Conservation (phyloP, 2,113 vertebrate genomes). For the Plecotus auritus region DNA sequence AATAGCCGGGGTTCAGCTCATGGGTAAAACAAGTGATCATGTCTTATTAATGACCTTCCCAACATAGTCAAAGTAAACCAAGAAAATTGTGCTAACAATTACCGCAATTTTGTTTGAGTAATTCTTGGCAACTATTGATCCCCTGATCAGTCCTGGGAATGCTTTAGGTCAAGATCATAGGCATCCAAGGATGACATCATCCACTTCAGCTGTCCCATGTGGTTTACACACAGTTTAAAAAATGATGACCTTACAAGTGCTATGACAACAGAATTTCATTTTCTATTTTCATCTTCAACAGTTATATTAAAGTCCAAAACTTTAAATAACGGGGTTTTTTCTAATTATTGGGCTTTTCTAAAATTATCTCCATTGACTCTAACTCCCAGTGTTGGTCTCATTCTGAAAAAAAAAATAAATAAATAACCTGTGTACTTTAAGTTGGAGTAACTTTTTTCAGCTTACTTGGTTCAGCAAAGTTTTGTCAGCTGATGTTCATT, state of each 20-base stretch:
- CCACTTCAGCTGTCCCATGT: background rate
- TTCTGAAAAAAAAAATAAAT: background rate
- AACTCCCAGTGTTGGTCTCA: background rate
- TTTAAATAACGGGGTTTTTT: background rate
- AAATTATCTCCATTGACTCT: background rate
- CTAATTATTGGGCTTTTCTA: background rate
- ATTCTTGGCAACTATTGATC: background rate
- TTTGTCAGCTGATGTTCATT: background rate
- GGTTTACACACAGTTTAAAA: background rate
- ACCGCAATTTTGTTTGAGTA: background rate
- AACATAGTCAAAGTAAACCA: background rate
- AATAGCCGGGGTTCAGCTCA: background rate
- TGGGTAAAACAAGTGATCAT: background rate
- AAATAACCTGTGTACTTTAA: background rate
- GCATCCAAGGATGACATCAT: background rate
- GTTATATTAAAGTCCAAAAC: background rate
- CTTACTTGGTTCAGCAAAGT: background rate
- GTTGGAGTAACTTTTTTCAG: background rate
- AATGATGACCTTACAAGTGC: background rate
- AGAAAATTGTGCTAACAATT: background rate
- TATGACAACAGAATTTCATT: conserved; percentile 16
- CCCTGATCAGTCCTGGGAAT: background rate
- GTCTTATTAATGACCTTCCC: background rate
- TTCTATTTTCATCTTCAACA: background rate
- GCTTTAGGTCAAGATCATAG: background rate